Conservation (phyloP, 2,888 invertebrate genomes). For the Callimorpha dominula region DNA sequence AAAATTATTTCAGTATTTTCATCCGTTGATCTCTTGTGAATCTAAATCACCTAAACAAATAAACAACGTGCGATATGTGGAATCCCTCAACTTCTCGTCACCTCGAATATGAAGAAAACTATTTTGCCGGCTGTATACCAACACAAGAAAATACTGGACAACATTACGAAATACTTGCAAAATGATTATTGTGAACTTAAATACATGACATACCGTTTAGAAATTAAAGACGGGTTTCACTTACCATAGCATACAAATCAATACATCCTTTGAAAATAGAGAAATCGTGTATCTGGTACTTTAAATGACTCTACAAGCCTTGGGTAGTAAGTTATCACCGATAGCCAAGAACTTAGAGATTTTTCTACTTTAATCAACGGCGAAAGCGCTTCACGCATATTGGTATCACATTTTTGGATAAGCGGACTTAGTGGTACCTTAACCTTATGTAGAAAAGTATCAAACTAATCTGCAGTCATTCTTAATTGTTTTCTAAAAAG, state of each 20-base stretch:
- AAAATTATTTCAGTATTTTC: conserved; percentile 52
- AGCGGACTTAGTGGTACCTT: conserved; percentile 28
- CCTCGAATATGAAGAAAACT: conserved; percentile 60
- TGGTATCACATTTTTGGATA: conserved; percentile 51
- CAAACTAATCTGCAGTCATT: conserved; percentile 17
- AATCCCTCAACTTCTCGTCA: conserved; percentile 23
- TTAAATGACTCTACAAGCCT: conserved; percentile 54
- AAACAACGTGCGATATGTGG: conserved; percentile 16
- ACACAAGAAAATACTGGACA: conserved; percentile 56
- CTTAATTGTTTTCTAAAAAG: conserved; percentile 45
- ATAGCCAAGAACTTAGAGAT: conserved; percentile 22
- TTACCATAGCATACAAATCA: conserved; percentile 52
- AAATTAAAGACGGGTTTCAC: conserved; percentile 52
- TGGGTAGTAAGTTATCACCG: conserved; percentile 48
- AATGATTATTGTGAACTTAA: no score
- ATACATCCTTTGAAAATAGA: conserved; percentile 58
- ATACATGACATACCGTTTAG: conserved; percentile 53
- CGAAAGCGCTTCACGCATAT: conserved; percentile 51
- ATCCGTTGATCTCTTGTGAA: conserved; percentile 50
- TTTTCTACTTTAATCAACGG: conserved; percentile 49
- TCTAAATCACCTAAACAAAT: conserved; percentile 49
- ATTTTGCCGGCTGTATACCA: conserved; percentile 59
- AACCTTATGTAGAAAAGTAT: conserved; percentile 51
- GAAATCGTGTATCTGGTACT: conserved; percentile 60
- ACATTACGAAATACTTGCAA: no score